Conservation (phyloP, 2,113 vertebrate species). For the Ceyx margarethae region DNA sequence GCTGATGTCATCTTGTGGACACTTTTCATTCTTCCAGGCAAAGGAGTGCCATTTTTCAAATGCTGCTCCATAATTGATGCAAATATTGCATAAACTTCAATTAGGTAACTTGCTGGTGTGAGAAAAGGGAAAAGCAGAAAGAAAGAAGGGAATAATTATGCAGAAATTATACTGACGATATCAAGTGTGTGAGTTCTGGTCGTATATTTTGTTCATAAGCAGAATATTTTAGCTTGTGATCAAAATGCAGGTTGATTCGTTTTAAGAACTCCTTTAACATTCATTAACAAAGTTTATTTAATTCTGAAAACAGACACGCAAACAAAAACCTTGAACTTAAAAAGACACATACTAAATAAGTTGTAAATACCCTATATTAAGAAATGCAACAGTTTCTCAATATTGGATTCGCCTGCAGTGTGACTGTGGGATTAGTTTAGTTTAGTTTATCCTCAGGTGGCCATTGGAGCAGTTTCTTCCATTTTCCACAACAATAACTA, state of each 20-base stretch:
- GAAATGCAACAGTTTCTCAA: background rate
- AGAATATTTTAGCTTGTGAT: background rate
- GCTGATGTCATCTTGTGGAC: background rate
- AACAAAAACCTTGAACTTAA: background rate
- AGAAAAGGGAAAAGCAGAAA: background rate
- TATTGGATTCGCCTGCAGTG: background rate
- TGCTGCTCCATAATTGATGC: background rate
- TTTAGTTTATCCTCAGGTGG: background rate
- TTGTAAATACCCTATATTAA: background rate
- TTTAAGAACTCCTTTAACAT: background rate
- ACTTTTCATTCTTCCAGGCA: background rate
- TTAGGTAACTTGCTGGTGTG: background rate
- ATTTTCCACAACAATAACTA: background rate
- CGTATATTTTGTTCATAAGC: background rate
- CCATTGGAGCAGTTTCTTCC: background rate
- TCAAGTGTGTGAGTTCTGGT: background rate
- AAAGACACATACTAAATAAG: background rate
- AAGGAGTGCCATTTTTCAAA: background rate
- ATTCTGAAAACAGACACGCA: background rate
- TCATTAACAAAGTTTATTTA: background rate
- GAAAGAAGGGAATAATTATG: background rate
- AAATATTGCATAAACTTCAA: background rate
- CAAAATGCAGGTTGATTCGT: background rate
- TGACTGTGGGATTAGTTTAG: background rate
- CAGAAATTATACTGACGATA: background rate